Percentiles rank a stretch among this genome's conserved stretches.
Evolutionary conservation across 1,140 invertebrate genomes (phyloP).

Genomic region (Solen grandis): DNA sequence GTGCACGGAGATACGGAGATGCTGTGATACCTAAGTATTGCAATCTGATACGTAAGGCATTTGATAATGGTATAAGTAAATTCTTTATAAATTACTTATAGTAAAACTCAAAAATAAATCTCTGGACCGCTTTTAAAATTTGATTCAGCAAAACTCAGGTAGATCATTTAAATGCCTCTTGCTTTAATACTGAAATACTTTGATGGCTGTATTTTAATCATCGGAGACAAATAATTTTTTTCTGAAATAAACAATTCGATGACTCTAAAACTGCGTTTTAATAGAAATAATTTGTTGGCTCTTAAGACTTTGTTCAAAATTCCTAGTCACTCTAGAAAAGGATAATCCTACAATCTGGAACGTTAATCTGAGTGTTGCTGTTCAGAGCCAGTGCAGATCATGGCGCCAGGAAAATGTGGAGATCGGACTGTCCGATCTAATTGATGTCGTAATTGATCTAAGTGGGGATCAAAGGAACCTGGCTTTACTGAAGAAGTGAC

Average conservation of each 20-base stretch:
- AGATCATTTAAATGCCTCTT: too few relatives aligned
- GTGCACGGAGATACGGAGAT: too few relatives aligned
- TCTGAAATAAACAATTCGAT: background rate
- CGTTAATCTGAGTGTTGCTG: background rate
- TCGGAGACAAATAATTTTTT: background rate
- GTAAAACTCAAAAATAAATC: too few relatives aligned
- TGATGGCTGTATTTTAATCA: too few relatives aligned
- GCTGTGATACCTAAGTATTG: too few relatives aligned
- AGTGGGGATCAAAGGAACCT: conserved; percentile 8
- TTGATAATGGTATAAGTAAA: too few relatives aligned
- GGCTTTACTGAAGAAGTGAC: background rate
- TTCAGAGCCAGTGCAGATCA: background rate
- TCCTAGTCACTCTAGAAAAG: background rate
- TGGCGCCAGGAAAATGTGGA: background rate
- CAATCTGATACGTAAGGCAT: too few relatives aligned
- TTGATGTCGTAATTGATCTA: conserved; percentile 33
- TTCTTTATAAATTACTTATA: too few relatives aligned
- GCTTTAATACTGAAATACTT: too few relatives aligned
- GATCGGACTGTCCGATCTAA: conserved; percentile 12
- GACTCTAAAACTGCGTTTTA: background rate
- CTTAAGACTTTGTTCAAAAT: background rate
- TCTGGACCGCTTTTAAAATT: too few relatives aligned
- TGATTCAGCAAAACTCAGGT: too few relatives aligned
- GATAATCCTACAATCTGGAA: background rate
- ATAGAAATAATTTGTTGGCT: background rate